Conservation (phyloP, 2,797 vertebrate genomes). For the Etheostoma nigrum region DNA sequence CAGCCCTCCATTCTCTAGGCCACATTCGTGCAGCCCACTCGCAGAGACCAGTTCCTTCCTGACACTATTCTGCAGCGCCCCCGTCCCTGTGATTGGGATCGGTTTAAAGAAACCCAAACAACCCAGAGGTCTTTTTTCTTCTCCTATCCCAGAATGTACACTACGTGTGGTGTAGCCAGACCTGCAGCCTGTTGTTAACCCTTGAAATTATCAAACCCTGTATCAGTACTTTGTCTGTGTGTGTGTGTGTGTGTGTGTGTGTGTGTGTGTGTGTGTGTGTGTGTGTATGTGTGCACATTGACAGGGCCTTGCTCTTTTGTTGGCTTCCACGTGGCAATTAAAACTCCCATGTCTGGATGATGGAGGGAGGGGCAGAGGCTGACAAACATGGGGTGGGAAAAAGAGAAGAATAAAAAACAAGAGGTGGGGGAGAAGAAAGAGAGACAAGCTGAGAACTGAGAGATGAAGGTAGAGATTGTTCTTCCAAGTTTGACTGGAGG, state of each 20-base stretch:
- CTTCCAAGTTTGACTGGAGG: constrained; percentile 78
- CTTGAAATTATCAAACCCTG: neutral
- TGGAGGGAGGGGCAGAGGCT: constrained; percentile 87
- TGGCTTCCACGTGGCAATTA: constrained; percentile 90
- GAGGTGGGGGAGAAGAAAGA: constrained; percentile 23
- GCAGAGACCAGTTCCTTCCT: no score
- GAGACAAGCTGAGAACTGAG: constrained; percentile 25
- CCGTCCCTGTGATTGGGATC: no score
- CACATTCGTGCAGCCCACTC: no score
- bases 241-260: constrained; percentile 39
- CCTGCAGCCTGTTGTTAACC: constrained; percentile 4
- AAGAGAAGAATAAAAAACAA: constrained; percentile 79
- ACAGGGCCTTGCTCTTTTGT: constrained; percentile 86
- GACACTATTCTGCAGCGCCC: no score
- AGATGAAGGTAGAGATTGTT: constrained; percentile 65
- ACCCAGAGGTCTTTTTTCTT: no score
- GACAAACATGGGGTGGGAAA: constrained; percentile 62
- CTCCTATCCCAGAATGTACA: no score
- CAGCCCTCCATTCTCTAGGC: no score
- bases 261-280: constrained; percentile 19
- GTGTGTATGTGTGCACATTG: constrained; percentile 74
- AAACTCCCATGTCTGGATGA: constrained; percentile 87
- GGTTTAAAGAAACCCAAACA: no score
- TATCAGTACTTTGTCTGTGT: constrained; percentile 30
- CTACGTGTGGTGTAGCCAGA: no score